Base-by-base conservation (phyloP, 1,140 invertebrate genomes). In the Trichonephila clavipes region DNA sequence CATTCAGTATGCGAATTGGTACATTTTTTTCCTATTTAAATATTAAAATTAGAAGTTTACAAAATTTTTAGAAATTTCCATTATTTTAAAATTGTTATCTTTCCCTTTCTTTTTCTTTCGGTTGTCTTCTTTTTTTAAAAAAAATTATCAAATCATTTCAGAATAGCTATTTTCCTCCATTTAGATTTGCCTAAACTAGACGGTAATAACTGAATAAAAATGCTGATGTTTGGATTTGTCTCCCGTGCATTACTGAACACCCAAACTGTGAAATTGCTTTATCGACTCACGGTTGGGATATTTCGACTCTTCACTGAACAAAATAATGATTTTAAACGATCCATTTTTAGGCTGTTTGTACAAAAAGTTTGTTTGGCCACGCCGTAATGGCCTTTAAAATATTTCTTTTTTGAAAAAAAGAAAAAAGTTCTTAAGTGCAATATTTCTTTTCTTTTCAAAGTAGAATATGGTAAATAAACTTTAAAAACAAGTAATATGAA, bases 271-370 rank as follows among this genome's bases (percentile, higher is more conserved):
- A 77, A 77, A 77, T 77, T 77, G 28, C 24, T 77, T 24, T 28
- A 34, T 77, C 28, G 28, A 10, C 69, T 77, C 69, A 77, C 69
- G 69, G 24, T 77, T 77, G 24, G 28, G 5, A 77, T 28, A 24
- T 16, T 28, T 77, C 69, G 69, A 18, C 69, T 28, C 69, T 40
- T 5, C 69, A 77, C 69, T 77, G 69, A 18, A 28, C 69, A 5
- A 77, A 77, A 77, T 77, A 28, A 77, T 77, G 69, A 77, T 77
- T 77, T 77, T 77, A 77, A 77, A 77, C 21, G 62, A 64, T 19
- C 62, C 21, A 64, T 64, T 64, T 64, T 77, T 77, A 28, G 24
- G 24, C 28, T 77, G 24, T 77, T 34, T 77, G 24, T 77, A 28
- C 16, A 77, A 77, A 72, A 34, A 28, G 8, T 28, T 77, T 77